Evolutionary conservation across 1,140 invertebrate genomes (phyloP).

Genomic region (Leucophenga varia): DNA sequence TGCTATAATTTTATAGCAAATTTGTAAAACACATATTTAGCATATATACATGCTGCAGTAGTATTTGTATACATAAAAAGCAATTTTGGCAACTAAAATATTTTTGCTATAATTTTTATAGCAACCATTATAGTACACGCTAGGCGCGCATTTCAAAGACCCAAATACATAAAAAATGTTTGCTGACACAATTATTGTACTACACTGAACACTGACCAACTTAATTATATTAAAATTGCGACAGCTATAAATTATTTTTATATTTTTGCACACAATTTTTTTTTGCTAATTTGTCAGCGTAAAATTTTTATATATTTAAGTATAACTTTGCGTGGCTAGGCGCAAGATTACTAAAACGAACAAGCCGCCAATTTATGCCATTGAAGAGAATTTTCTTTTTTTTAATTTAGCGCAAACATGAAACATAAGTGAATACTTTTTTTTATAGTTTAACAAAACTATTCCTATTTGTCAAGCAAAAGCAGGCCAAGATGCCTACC

Average conservation of each 20-base stretch:
- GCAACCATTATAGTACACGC: slow-evolving; percentile 30
- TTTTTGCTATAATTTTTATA: not conserved
- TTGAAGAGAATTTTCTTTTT: slow-evolving; percentile 4
- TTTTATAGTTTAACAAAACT: slow-evolving; percentile 24
- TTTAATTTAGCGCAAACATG: slow-evolving; percentile 44
- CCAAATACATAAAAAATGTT: slow-evolving; percentile 15
- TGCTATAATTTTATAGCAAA: slow-evolving; percentile 23
- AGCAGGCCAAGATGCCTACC: slow-evolving; percentile 27
- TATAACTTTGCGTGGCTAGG: slow-evolving; percentile 40
- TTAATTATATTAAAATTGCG: too few relatives aligned
- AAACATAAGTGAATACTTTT: slow-evolving; percentile 50
- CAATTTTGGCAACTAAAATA: too few relatives aligned
- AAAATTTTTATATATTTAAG: slow-evolving; percentile 31
- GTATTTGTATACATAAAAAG: too few relatives aligned
- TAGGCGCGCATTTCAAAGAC: slow-evolving; percentile 16
- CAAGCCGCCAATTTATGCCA: slow-evolving; percentile 25
- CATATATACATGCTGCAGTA: too few relatives aligned
- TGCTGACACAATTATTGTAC: slow-evolving; percentile 24
- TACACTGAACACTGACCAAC: too few relatives aligned
- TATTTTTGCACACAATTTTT: too few relatives aligned
- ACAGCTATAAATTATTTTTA: too few relatives aligned
- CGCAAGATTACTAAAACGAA: slow-evolving; percentile 29
- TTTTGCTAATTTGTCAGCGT: slow-evolving; percentile 25
- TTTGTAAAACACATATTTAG: slow-evolving; percentile 1
- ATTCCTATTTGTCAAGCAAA: slow-evolving; percentile 6